Percentiles rank a stretch among this genome's conserved stretches.
Evolutionary conservation across 2,888 invertebrate genomes (phyloP).

Genomic region (Leucophora obtusa): DNA sequence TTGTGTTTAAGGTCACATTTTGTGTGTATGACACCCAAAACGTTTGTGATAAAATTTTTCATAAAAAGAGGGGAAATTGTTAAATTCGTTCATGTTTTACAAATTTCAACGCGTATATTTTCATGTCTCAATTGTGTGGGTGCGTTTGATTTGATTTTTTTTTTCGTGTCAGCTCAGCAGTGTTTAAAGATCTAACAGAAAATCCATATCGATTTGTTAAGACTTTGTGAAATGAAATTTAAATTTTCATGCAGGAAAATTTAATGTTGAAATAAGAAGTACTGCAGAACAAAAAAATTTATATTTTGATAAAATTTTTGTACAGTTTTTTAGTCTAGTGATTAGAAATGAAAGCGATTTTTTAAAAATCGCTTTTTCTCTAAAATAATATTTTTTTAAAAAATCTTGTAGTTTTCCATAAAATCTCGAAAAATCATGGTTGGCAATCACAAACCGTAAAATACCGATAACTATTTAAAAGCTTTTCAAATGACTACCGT

Average conservation of each 20-base stretch:
- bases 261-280: slow-evolving; percentile 32
- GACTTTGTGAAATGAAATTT: slow-evolving; percentile 51
- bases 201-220: slow-evolving; percentile 62
- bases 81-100: slow-evolving; percentile 60
- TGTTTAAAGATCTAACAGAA: slow-evolving; percentile 32
- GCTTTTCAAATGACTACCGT: no score
- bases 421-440: no score
- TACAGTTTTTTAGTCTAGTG: no score
- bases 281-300: no score
- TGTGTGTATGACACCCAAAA: slow-evolving; percentile 34
- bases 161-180: slow-evolving; percentile 37
- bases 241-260: slow-evolving; percentile 37
- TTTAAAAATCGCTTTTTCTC: no score
- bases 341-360: no score
- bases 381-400: no score
- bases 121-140: slow-evolving; percentile 62
- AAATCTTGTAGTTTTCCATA: no score
- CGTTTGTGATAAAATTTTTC: neutral
- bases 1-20: slow-evolving; percentile 53
- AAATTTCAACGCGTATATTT: slow-evolving; percentile 63
- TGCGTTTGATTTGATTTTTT: slow-evolving; percentile 48
- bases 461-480: no score
- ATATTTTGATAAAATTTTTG: no score
- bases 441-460: no score
- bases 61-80: slow-evolving; percentile 55